A percentile compares a stretch with the other conserved stretches of the same genome.
Evolutionary conservation across 2,888 invertebrate genomes (phyloP).

Genomic region (Drosophila rubida): DNA sequence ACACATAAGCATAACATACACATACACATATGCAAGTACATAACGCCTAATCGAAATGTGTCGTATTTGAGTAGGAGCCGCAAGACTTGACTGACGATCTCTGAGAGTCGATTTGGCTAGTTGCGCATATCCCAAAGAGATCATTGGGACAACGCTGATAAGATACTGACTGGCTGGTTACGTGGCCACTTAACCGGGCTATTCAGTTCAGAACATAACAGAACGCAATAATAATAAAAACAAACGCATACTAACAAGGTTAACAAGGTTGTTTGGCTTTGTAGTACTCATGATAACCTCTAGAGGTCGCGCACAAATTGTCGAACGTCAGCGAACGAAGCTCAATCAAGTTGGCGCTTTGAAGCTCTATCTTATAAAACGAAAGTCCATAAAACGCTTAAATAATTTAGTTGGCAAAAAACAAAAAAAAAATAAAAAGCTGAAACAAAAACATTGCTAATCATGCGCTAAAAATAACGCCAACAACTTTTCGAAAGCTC

Average conservation of each 20-base stretch:
- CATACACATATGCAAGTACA: slow-evolving; percentile 14
- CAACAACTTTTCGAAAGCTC: slow-evolving; percentile 53
- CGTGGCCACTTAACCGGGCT: slow-evolving; percentile 16
- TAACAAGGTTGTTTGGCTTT: slow-evolving; percentile 35
- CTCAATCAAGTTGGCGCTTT: slow-evolving; percentile 39
- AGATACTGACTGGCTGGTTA: slow-evolving; percentile 46
- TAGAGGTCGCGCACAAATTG: slow-evolving; percentile 53
- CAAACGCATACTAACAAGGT: slow-evolving; percentile 15
- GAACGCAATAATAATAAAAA: slow-evolving; percentile 13
- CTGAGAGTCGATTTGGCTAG: slow-evolving; percentile 19
- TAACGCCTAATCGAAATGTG: slow-evolving; percentile 75
- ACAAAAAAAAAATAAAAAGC: slow-evolving; percentile 16
- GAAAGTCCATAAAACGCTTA: slow-evolving; percentile 61
- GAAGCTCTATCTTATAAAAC: slow-evolving; percentile 49
- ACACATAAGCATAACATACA: slow-evolving; percentile 25
- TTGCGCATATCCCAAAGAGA: slow-evolving; percentile 26
- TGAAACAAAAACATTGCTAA: slow-evolving; percentile 56
- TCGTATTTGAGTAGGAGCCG: slow-evolving; percentile 63
- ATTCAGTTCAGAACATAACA: slow-evolving; percentile 3
- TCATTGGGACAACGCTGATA: slow-evolving; percentile 58
- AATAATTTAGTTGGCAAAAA: slow-evolving; percentile 39
- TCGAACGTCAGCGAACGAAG: slow-evolving; percentile 40
- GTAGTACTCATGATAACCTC: slow-evolving; percentile 64
- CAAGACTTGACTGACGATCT: slow-evolving; percentile 39
- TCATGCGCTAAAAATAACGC: slow-evolving; percentile 76